Evolutionary conservation across 2,888 invertebrate species (phyloP), one percentile per base, ranked within the genome.

Genomic region (Thymelicus lineola): DNA sequence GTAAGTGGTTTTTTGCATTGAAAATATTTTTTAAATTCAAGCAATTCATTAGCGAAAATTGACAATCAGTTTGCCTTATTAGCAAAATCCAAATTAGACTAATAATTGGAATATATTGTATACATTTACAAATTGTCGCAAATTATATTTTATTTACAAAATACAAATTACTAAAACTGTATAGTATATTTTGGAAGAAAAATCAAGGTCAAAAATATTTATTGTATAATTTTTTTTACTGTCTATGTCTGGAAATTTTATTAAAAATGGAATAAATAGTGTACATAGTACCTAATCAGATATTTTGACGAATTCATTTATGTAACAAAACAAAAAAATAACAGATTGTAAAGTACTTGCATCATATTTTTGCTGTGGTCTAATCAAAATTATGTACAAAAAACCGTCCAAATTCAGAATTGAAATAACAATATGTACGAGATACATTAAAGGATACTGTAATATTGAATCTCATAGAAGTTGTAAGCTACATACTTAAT

Each of bases 401-500:
- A 75, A 75, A 76, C 88, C 87, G 89, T 89, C 89, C 88, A 85
- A 77, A 75, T 71, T 72, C 57, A 53, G 17, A 20, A 10, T 20
- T 20, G 9, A 53, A 20, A 12, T 20, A 53, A 12, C 72, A 72
- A 68, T 73, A 73, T 72, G 74, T 70, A 73, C 74, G 72, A 48
- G 28, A 17, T 42, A 71, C 50, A 50, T 50, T 53, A 71, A 74
- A 64, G 64, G 12, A 74, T 73, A 70, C 73, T 72, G 75, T 74
- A 74, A 73, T 69, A 80, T 79, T 74, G 83, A 89, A 87, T 87
- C 82, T 89, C 86, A 80, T 81, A 76, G 74, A 78, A 72, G 75
- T 75, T 80, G 76, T 84, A 80, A 86, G 83, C 83, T 82, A 75
- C 85, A 88, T 90, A 92, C 92, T 91, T 93, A 91, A 84, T 84